A percentile compares a stretch with the other conserved stretches of the same genome.
phyloP scores from a whole-genome alignment of 2,113 vertebrate species.

The Trogon melanurus region DNA sequence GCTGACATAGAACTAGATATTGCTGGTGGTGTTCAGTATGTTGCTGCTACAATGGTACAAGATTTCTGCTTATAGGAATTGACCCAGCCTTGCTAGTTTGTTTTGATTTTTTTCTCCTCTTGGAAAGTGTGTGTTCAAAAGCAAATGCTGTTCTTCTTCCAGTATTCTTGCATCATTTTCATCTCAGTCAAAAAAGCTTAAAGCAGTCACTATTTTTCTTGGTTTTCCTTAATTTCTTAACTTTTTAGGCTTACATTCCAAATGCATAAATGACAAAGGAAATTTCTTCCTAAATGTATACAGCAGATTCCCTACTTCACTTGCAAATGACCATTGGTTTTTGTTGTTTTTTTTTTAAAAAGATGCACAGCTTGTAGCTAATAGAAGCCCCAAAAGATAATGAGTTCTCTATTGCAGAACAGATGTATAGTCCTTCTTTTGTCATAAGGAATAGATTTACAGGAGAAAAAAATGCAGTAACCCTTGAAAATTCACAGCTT shows the following conservation, averaged over 20 bases:
- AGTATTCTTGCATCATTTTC: not conserved
- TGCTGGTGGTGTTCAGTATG: not conserved
- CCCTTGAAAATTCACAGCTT: conserved; percentile 40
- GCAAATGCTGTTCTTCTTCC: not conserved
- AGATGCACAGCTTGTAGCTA: conserved; percentile 49
- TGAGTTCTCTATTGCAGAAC: conserved; percentile 46
- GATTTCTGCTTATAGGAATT: not conserved
- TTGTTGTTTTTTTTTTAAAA: not conserved
- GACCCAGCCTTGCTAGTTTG: not conserved
- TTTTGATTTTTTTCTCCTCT: not conserved
- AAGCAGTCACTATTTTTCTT: not conserved
- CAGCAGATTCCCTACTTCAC: not conserved
- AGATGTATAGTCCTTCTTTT: conserved; percentile 45
- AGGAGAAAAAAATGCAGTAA: conserved; percentile 1
- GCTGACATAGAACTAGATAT: not conserved
- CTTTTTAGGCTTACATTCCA: fast-evolving
- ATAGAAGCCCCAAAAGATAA: conserved; percentile 53
- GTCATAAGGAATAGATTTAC: conserved; percentile 45
- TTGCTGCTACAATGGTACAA: not conserved
- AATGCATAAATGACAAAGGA: not conserved
- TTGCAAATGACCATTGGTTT: conserved; percentile 44
- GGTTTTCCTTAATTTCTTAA: not conserved
- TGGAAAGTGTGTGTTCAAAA: not conserved
- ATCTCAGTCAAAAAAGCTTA: not conserved
- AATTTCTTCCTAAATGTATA: not conserved